These are phyloP conservation scores for Peromyscus californicus DNA, from an alignment of 2,113 vertebrate genomes.

Conservation along the genomic window DNA sequence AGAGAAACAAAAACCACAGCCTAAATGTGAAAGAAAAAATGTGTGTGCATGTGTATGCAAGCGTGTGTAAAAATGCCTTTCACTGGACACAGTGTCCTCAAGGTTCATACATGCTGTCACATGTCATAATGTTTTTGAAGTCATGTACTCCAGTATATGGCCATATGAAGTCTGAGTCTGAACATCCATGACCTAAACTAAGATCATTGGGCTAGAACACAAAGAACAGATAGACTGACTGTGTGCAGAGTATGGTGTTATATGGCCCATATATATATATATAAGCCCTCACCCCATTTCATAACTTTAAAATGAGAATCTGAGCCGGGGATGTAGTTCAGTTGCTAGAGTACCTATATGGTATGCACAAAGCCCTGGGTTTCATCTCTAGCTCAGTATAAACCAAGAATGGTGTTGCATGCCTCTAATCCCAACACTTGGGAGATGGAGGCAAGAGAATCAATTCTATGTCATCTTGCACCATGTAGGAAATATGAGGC, in stretches of 20 bases:
- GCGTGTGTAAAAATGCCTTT: background rate
- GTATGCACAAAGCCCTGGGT: background rate
- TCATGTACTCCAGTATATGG: background rate
- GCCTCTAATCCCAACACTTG: background rate
- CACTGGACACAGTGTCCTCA: background rate
- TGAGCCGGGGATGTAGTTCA: background rate
- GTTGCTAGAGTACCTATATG: too few species aligned
- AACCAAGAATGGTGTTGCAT: too few species aligned
- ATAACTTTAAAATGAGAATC: background rate
- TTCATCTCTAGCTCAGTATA: background rate
- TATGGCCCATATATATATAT: fast-evolving
- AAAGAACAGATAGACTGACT: background rate
- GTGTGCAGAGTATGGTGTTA: background rate
- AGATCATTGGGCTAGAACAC: background rate
- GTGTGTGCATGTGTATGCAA: background rate
- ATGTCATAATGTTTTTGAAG: background rate
- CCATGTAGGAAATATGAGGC: background rate
- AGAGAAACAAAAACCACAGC: background rate
- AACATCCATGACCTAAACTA: background rate
- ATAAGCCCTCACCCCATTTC: background rate
- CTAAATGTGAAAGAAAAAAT: background rate
- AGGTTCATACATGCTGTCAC: background rate
- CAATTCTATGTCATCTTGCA: background rate
- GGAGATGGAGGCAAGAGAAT: background rate
- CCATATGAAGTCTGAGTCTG: background rate